A percentile compares a stretch with the other conserved stretches of the same genome.
Conservation (phyloP, 2,888 invertebrate species). For the Lacanobia oleracea region DNA sequence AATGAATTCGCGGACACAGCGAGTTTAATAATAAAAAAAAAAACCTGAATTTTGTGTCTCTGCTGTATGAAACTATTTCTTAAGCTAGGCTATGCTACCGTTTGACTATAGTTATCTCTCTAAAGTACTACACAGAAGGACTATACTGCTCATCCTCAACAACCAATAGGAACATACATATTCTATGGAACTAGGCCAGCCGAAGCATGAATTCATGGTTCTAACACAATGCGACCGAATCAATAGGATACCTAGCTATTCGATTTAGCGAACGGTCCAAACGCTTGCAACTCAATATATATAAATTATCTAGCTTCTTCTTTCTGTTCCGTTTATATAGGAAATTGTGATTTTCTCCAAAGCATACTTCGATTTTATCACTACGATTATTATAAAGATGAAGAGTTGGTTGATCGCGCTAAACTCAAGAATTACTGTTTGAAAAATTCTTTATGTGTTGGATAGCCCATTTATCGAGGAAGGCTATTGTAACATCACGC, state of each 20-base stretch:
- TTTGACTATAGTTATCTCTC: no score
- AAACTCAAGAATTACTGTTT: no score
- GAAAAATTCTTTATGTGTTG: no score
- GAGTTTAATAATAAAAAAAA: no score
- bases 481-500: no score
- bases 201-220: constrained; percentile 33
- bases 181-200: background rate
- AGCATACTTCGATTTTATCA: background rate
- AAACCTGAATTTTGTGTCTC: no score
- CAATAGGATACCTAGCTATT: constrained; percentile 26
- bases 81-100: no score
- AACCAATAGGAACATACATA: background rate
- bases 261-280: constrained; percentile 1
- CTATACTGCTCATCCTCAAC: background rate
- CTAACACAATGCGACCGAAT: constrained; percentile 22
- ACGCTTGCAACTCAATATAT: constrained; percentile 14
- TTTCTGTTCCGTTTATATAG: background rate
- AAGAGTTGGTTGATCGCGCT: no score
- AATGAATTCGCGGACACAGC: no score
- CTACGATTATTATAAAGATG: no score
- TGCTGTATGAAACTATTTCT: no score
- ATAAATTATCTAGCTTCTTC: constrained; percentile 9
- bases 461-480: no score
- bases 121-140: background rate
- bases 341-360: constrained; percentile 4